Evolutionary conservation across 92 coral and sea anemone species (phyloP).

Genomic region (Phenganax stokvisi): DNA sequence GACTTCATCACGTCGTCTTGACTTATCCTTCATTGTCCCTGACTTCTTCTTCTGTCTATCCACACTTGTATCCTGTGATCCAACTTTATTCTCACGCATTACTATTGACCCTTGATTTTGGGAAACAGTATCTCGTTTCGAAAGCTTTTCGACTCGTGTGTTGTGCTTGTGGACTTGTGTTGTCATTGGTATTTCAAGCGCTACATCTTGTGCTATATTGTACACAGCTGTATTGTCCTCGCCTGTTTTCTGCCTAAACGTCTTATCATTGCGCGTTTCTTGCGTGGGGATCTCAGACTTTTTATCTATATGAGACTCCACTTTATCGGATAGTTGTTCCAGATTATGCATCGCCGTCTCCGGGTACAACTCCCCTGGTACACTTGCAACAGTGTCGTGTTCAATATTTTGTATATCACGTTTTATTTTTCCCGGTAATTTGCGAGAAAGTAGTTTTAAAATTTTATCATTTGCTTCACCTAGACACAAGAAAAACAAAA

Average conservation of each 20-base stretch:
- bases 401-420: neutral
- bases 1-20: slow-evolving; percentile 33
- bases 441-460: slow-evolving; percentile 18
- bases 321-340: slow-evolving; percentile 34
- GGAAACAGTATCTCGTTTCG: slow-evolving; percentile 16
- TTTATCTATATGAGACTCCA: slow-evolving; percentile 16
- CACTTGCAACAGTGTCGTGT: neutral
- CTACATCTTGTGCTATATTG: slow-evolving; percentile 16
- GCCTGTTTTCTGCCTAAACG: neutral
- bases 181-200: slow-evolving; percentile 29
- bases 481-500: neutral
- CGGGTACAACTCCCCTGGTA: slow-evolving; percentile 35
- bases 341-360: slow-evolving; percentile 33
- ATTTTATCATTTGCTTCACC: neutral
- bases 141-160: neutral
- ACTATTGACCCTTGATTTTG: neutral
- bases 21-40: neutral
- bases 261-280: neutral
- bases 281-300: slow-evolving; percentile 31
- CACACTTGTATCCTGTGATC: neutral
- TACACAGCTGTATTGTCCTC: slow-evolving; percentile 22
- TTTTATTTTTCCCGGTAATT: neutral
- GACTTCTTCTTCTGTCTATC: neutral
- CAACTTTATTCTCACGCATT: neutral
- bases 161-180: slow-evolving; percentile 8